phyloP scores from a whole-genome alignment of 2,888 invertebrate species.

The Stictocephala bisonia region DNA sequence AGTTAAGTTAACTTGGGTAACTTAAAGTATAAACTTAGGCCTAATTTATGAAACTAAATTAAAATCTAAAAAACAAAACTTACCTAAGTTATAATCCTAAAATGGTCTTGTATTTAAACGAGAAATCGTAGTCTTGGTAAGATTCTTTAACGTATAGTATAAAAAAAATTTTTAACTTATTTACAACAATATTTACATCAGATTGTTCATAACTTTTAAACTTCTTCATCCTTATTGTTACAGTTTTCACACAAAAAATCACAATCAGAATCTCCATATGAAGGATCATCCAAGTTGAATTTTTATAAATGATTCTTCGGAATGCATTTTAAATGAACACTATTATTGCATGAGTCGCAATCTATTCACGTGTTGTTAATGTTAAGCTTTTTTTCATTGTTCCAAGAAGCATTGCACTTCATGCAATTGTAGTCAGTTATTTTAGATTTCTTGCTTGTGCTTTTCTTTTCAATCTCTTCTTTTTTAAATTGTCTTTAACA shows the following conservation, averaged over 20 bases:
- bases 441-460: not conserved
- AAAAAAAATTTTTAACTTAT: no score
- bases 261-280: conserved; percentile 3
- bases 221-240: not conserved
- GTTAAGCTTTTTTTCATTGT: not conserved
- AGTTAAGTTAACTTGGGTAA: no score
- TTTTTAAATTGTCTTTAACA: conserved; percentile 3
- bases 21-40: no score
- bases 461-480: conserved; percentile 4
- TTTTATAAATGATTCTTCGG: not conserved
- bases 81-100: no score
- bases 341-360: not conserved
- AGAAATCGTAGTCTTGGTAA: no score
- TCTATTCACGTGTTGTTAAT: conserved; percentile 7
- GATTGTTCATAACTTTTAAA: not conserved
- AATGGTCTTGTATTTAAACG: no score
- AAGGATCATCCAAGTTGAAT: not conserved
- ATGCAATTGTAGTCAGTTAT: not conserved
- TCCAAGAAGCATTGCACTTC: conserved; percentile 9
- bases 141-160: no score
- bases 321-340: not conserved
- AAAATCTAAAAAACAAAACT: no score
- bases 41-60: no score
- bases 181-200: no score
- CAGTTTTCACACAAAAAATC: conserved; percentile 10